Percentiles rank a stretch among this genome's conserved stretches.
Conservation (phyloP, 1,140 invertebrate genomes). For the Dendroctonus ponderosae region DNA sequence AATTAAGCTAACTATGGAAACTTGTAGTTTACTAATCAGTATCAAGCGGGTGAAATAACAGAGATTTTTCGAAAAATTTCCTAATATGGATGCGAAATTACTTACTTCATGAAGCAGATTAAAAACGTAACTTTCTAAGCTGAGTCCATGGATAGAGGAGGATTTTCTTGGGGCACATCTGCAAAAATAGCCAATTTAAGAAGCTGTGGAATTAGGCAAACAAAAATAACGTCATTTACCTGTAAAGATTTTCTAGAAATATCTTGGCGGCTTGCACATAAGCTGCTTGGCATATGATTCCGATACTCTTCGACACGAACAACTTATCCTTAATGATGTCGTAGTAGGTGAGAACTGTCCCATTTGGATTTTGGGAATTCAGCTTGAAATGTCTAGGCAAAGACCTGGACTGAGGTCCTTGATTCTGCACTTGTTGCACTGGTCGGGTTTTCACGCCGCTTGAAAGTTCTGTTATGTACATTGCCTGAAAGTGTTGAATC, state of each 20-base stretch:
- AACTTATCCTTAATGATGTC: constrained; percentile 91
- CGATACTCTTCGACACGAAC: constrained; percentile 93
- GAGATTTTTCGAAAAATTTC: too few species aligned
- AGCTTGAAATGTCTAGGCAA: constrained; percentile 86
- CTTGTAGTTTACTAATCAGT: too few species aligned
- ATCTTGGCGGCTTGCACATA: constrained; percentile 82
- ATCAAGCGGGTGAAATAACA: too few species aligned
- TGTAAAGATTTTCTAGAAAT: constrained; percentile 85
- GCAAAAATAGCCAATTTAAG: constrained; percentile 44
- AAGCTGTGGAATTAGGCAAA: neutral
- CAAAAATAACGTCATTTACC: constrained; percentile 53
- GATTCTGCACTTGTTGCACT: constrained; percentile 50
- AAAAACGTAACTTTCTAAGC: constrained; percentile 91
- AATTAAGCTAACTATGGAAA: too few species aligned
- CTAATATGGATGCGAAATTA: neutral
- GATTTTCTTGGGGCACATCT: constrained; percentile 74
- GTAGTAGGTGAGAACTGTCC: constrained; percentile 81
- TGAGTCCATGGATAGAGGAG: constrained; percentile 67
- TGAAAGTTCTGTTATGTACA: constrained; percentile 88
- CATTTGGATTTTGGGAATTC: constrained; percentile 69
- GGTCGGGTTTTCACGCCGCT: constrained; percentile 69
- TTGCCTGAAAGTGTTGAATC: constrained; percentile 59
- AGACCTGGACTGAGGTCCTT: constrained; percentile 68
- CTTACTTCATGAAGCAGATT: constrained; percentile 92
- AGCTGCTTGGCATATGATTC: constrained; percentile 85